Percentiles rank a stretch among this genome's conserved stretches.
phyloP scores from a whole-genome alignment of 2,113 vertebrate species.

The Podarcis cretensis region DNA sequence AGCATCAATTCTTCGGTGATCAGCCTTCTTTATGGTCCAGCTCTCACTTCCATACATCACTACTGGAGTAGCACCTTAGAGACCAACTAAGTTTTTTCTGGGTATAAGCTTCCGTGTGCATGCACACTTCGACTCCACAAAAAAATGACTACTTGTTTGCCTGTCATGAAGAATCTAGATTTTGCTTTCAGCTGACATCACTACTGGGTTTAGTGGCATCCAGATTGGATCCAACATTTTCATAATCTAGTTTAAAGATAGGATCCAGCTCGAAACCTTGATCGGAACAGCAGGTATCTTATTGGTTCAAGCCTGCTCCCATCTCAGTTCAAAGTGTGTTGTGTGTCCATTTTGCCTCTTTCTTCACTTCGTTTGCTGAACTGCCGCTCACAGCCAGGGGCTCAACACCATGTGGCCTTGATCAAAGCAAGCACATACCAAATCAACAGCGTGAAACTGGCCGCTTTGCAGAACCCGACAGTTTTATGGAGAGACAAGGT shows the following conservation, averaged over 20 bases:
- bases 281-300: not conserved
- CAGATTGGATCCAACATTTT: not conserved
- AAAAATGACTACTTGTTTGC: not conserved
- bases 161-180: not conserved
- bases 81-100: too few species aligned
- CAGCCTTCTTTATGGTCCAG: too few species aligned
- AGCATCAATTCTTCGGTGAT: too few species aligned
- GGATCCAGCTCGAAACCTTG: not conserved
- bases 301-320: not conserved
- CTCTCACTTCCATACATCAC: too few species aligned
- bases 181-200: not conserved
- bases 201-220: not conserved
- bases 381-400: constrained; percentile 23
- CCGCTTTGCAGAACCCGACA: constrained; percentile 1
- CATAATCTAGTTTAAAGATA: not conserved
- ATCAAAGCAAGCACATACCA: constrained; percentile 30
- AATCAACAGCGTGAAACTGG: constrained; percentile 8
- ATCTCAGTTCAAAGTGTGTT: not conserved
- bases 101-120: too few species aligned
- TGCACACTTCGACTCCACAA: too few species aligned
- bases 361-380: not conserved
- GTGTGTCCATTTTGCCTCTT: not conserved
- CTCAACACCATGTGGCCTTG: not conserved
- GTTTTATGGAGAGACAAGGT: not conserved
- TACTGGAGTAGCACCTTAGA: too few species aligned